phyloP scores from a whole-genome alignment of 2,797 vertebrate genomes.

The Circus cinereus region DNA sequence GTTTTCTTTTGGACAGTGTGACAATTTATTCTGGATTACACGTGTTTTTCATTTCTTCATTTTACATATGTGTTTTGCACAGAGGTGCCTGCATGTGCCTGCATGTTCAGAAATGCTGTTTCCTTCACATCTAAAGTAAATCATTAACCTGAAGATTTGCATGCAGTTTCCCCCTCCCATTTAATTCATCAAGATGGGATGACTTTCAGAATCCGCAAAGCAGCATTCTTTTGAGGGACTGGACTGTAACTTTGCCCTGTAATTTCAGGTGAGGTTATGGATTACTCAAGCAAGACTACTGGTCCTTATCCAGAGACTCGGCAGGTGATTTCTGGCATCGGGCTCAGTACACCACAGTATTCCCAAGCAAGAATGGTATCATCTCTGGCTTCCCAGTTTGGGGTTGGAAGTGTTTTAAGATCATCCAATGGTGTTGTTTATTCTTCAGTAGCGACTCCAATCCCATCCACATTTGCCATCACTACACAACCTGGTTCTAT shows the following conservation, averaged over 20 bases:
- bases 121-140: conserved; percentile 86
- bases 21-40: conserved; percentile 76
- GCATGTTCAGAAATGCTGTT: conserved; percentile 91
- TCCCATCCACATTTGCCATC: conserved; percentile 92
- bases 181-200: conserved; percentile 77
- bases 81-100: conserved; percentile 94
- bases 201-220: conserved; percentile 70
- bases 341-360: conserved; percentile 84
- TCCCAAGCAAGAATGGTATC: conserved; percentile 84
- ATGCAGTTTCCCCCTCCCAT: conserved; percentile 79
- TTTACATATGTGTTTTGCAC: conserved; percentile 81
- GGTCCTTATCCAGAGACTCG: conserved; percentile 82
- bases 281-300: conserved; percentile 94
- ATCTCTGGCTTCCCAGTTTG: conserved; percentile 77
- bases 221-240: conserved; percentile 75
- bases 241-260: conserved; percentile 86
- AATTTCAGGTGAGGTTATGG: conserved; percentile 95
- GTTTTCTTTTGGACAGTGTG: conserved; percentile 73
- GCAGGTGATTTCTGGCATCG: conserved; percentile 80
- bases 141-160: conserved; percentile 84
- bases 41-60: conserved; percentile 74
- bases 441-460: conserved; percentile 89
- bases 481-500: conserved; percentile 97
- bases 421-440: conserved; percentile 94
- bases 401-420: conserved; percentile 85